These are phyloP conservation scores for Leucoraja erinaceus DNA, from an alignment of 2,113 vertebrate species.

Conservation along the genomic window DNA sequence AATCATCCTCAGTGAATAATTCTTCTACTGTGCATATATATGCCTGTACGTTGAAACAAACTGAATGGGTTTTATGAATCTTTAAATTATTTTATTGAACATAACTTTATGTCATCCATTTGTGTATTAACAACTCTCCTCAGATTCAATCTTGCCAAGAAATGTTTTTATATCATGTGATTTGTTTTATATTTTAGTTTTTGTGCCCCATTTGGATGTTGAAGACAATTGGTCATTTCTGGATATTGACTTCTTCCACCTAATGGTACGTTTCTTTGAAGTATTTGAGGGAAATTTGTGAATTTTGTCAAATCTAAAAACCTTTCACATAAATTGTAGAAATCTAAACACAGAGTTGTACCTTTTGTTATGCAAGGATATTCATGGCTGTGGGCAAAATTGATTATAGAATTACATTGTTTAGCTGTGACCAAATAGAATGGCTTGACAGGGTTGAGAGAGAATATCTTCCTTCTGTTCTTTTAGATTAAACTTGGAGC, in stretches of 20 bases:
- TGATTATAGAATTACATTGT: neutral
- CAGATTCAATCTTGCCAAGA: neutral
- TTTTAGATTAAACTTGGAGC: neutral
- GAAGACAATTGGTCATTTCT: conserved; percentile 76
- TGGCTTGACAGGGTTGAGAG: neutral
- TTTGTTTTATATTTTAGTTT: conserved; percentile 57
- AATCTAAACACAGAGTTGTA: neutral
- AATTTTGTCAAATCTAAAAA: neutral
- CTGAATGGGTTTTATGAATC: neutral
- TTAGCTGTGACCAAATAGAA: neutral
- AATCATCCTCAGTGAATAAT: too few relatives aligned
- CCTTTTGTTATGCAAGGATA: neutral
- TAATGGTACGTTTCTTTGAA: conserved; percentile 69
- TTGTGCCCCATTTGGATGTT: conserved; percentile 69
- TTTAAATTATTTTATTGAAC: conserved; percentile 1
- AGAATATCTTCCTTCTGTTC: neutral
- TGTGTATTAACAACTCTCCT: neutral
- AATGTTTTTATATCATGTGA: neutral
- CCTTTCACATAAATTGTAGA: neutral
- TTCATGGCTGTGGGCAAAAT: neutral
- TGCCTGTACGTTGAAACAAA: neutral
- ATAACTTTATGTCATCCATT: neutral
- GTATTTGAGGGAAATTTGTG: neutral
- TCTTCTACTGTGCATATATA: neutral
- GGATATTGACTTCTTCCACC: conserved; percentile 86